phyloP scores from a whole-genome alignment of 2,888 invertebrate species.

The Stratiomys singularior region DNA sequence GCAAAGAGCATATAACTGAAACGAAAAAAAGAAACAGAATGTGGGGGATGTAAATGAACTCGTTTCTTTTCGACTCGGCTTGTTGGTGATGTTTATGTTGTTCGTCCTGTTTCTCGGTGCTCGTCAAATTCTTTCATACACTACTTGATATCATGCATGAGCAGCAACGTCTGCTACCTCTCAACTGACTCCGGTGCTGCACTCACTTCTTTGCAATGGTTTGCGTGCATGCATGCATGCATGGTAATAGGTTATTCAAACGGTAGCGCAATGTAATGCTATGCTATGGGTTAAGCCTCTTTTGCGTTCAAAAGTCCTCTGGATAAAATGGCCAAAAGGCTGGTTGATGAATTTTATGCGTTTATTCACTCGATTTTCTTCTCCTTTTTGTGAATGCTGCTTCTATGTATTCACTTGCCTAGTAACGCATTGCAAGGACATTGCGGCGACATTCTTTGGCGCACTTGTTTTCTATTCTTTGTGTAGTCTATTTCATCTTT shows the following conservation, averaged over 20 bases:
- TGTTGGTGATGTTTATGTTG: not conserved
- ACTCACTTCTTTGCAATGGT: too few species aligned
- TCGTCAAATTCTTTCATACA: constrained; percentile 19
- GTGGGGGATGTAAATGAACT: constrained; percentile 2
- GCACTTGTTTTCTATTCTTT: not conserved
- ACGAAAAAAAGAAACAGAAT: not conserved
- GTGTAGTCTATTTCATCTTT: not conserved
- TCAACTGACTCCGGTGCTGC: not conserved
- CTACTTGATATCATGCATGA: constrained; percentile 38
- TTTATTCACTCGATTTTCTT: not conserved
- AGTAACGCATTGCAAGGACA: not conserved
- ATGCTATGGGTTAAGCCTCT: not conserved
- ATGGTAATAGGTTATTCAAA: constrained; percentile 11
- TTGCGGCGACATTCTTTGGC: not conserved
- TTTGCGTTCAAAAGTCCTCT: not conserved
- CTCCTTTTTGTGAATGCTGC: not conserved
- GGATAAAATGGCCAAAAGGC: not conserved
- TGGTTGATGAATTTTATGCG: not conserved
- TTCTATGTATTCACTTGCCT: not conserved
- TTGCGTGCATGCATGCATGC: constrained; percentile 24
- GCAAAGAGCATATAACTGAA: not conserved
- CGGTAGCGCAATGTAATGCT: constrained; percentile 1
- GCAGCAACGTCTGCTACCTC: not conserved
- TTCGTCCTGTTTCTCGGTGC: not conserved
- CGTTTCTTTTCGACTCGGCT: not conserved